Percentiles rank a stretch among this genome's conserved stretches.
Conservation (phyloP, 2,888 invertebrate genomes). For the Rhagium mordax region DNA sequence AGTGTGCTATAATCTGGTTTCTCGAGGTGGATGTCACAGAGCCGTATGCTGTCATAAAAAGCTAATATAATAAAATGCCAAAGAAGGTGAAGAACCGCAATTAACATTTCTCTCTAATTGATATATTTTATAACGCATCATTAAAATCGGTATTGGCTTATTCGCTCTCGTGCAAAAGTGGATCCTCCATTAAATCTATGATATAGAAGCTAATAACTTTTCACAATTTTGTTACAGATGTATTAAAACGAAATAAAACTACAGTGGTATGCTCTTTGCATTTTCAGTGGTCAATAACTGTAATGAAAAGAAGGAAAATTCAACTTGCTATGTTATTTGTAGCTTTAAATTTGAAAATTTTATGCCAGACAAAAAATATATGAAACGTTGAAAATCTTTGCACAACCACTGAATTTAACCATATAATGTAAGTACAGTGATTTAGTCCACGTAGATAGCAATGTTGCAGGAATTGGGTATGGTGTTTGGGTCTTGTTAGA, state of each 20-base stretch:
- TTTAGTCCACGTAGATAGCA: no score
- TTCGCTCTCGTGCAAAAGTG: constrained; percentile 9
- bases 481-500: no score
- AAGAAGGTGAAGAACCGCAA: constrained; percentile 43
- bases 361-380: no score
- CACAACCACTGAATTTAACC: no score
- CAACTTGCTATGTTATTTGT: neutral
- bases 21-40: constrained; percentile 30
- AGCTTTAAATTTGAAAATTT: no score
- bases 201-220: constrained; percentile 16
- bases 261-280: neutral
- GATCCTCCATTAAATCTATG: constrained; percentile 20
- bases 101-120: constrained; percentile 47
- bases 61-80: constrained; percentile 45
- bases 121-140: constrained; percentile 45
- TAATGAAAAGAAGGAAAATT: neutral
- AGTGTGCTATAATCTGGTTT: constrained; percentile 41
- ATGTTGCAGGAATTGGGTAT: no score
- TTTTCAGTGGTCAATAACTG: neutral
- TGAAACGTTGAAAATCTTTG: no score
- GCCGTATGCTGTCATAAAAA: constrained; percentile 33
- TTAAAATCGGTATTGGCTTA: constrained; percentile 39
- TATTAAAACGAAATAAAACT: neutral
- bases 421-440: no score
- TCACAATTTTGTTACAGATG: neutral